phyloP scores from a whole-genome alignment of 2,113 vertebrate genomes.

The Prietella phreatophila region DNA sequence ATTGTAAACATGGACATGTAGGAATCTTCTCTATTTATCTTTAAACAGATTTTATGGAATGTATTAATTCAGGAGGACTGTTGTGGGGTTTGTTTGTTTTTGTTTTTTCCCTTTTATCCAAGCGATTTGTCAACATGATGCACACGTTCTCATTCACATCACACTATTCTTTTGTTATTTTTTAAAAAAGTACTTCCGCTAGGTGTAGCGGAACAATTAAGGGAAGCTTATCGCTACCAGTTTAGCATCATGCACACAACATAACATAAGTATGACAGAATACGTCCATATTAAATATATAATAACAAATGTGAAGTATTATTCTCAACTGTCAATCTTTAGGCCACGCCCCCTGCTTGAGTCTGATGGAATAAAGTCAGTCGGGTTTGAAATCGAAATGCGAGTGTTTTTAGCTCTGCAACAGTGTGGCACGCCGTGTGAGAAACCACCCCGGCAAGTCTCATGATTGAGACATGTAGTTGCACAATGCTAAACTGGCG shows the following conservation, averaged over 20 bases:
- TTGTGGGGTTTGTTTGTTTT: background rate
- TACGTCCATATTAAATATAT: background rate
- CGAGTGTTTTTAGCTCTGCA: background rate
- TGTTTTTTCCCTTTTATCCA: background rate
- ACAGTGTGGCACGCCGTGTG: background rate
- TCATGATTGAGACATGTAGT: background rate
- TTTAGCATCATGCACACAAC: background rate
- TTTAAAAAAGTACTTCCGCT: too few species aligned
- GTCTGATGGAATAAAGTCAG: background rate
- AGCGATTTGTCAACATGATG: background rate
- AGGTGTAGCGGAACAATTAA: background rate
- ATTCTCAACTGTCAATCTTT: background rate
- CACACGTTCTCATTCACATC: background rate
- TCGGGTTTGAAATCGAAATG: background rate
- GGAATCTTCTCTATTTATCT: constrained; percentile 49
- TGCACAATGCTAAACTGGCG: background rate
- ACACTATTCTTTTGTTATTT: background rate
- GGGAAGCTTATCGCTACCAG: background rate
- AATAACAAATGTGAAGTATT: background rate
- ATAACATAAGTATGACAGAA: background rate
- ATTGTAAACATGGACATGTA: constrained; percentile 39
- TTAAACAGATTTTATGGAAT: constrained; percentile 55
- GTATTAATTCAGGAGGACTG: constrained; percentile 31
- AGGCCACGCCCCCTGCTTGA: background rate
- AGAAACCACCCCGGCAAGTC: background rate